A percentile compares a stretch with the other conserved stretches of the same genome.
Conservation (phyloP, 2,888 invertebrate genomes). For the Cotesia congregata region DNA sequence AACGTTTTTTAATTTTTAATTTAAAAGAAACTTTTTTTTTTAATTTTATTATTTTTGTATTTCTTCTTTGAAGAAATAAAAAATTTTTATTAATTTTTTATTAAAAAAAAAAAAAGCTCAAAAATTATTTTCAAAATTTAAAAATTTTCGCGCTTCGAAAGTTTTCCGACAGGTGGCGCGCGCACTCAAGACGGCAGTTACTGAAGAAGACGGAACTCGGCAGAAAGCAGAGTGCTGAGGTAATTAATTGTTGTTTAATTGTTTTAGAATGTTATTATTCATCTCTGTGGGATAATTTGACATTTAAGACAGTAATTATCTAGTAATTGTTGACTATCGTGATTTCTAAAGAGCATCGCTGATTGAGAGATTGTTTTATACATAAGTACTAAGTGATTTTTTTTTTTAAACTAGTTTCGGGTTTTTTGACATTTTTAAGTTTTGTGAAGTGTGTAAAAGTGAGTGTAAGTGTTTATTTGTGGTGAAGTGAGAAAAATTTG, state of each 20-base stretch:
- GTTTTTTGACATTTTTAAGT: no score
- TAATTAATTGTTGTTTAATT: not conserved
- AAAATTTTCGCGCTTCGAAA: not conserved
- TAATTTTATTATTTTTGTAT: no score
- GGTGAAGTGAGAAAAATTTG: not conserved
- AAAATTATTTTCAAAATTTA: no score
- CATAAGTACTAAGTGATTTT: no score
- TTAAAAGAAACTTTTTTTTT: no score
- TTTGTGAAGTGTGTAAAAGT: no score
- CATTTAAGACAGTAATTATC: not conserved
- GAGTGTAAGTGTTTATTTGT: no score
- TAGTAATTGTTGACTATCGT: not conserved
- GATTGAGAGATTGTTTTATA: not conserved
- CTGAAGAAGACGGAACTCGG: not conserved
- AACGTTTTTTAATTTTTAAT: no score
- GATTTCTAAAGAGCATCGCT: not conserved
- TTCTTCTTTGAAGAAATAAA: no score
- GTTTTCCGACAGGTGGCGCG: not conserved
- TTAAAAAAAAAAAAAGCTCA: no score
- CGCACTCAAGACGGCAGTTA: not conserved
- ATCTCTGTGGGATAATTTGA: not conserved
- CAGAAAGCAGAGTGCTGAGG: conserved; percentile 5
- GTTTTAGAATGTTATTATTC: not conserved
- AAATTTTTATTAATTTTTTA: no score
- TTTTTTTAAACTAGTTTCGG: no score